Evolutionary conservation across 2,113 vertebrate species (phyloP), one percentile per base, ranked within the genome.

Genomic region (Oreotrochilus melanogaster): DNA sequence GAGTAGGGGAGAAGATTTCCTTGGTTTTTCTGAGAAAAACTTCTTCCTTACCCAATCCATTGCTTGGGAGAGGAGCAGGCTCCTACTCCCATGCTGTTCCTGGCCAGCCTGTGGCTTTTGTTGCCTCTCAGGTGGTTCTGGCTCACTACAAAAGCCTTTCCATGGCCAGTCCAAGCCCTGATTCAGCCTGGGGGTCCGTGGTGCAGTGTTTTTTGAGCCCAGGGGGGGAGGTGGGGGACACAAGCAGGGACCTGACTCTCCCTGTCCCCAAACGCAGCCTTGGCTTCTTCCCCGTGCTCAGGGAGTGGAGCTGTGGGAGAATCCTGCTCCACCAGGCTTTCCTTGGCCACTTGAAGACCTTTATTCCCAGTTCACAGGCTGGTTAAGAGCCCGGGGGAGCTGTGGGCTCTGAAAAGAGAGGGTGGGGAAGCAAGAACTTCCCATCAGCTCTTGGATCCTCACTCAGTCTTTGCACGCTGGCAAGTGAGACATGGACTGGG

Each of bases 31-130:
- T 17, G 42, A 35, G 31, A 14, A 35, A 31, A 75, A 19, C 1
- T 0, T 5, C 0, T 43, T 82, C 25, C 23, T 19, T 23, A 30
- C 43, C 21, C 1, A 0, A 8, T 5, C 19, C 5, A 0, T 50
- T 5, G 0, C 10, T 2, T 10, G 57, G 66, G 28, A 28, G 15
- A 39, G 4, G 30, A 39, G 45, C 2, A 7, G 50, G 39, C 18
- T 60, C 14, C 43, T 47, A 0, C 24, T 24, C 14, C 3, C 25
- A 2, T 4, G 23, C 25, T 24, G 2, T 7, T 69, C 11, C 37
- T 5, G 30, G 23, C 18, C 28, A 11, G 2, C 8, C 18, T 10
- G 21, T 5, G 50, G 42, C 47, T 54, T 43, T 3, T 1, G 1
- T 9, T 1, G 15, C 27, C n/a, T 87, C 2, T 1, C 45, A 9